phyloP scores from a whole-genome alignment of 2,888 invertebrate genomes.

The Gortyna flavago region DNA sequence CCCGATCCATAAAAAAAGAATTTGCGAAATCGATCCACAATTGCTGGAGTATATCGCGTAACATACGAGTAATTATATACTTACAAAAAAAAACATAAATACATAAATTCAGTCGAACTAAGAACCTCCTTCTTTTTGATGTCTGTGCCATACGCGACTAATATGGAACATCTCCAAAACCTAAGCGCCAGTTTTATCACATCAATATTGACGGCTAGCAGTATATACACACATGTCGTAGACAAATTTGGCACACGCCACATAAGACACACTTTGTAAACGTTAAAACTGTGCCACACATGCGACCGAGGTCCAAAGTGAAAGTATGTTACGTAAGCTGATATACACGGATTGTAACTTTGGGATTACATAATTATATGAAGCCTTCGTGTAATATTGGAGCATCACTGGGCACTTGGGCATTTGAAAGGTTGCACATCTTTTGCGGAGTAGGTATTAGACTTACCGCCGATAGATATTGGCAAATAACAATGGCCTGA shows the following conservation, averaged over 20 bases:
- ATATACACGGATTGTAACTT: constrained; percentile 28
- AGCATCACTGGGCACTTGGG: constrained; percentile 48
- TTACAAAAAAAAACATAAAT: too few species aligned
- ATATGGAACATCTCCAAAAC: constrained; percentile 27
- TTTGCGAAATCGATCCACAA: too few species aligned
- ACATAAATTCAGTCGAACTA: too few species aligned
- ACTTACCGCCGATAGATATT: background rate
- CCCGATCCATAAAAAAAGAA: too few species aligned
- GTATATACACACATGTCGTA: constrained; percentile 31
- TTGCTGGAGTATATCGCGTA: too few species aligned
- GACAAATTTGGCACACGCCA: constrained; percentile 52
- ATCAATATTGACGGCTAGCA: constrained; percentile 17
- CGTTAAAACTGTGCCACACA: constrained; percentile 55
- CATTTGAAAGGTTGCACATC: constrained; percentile 31
- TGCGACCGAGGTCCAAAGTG: constrained; percentile 54
- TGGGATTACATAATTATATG: constrained; percentile 39
- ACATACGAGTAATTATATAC: too few species aligned
- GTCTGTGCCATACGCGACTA: background rate
- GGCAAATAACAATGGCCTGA: background rate
- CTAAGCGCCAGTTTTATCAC: constrained; percentile 13
- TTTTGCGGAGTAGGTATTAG: background rate
- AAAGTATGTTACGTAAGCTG: constrained; percentile 50
- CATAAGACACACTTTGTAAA: constrained; percentile 31
- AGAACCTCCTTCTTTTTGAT: too few species aligned
- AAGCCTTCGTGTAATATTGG: constrained; percentile 50